Conservation (phyloP, 37 sponge, comb jelly and placozoan genomes). For the Spongilla lacustris region DNA sequence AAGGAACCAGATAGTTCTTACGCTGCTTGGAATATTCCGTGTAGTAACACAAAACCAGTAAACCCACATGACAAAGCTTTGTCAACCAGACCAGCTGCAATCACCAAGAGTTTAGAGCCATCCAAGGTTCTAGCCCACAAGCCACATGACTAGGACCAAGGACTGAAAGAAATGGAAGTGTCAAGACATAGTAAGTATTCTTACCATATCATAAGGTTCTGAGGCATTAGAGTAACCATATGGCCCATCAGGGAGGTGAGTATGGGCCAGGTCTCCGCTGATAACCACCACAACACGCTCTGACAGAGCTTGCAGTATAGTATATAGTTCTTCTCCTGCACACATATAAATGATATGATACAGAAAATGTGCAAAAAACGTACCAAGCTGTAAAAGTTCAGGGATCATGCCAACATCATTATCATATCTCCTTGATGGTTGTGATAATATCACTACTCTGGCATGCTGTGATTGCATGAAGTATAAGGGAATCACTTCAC, state of each 20-base stretch:
- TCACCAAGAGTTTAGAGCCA: constrained; percentile 28
- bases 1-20: background rate
- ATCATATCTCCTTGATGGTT: constrained; percentile 73
- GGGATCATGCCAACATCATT: constrained; percentile 70
- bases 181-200: too few relatives aligned
- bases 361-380: background rate
- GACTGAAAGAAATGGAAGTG: background rate
- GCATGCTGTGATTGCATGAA: constrained; percentile 30
- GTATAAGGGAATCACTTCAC: constrained; percentile 79
- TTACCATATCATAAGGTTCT: constrained; percentile 76
- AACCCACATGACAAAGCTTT: constrained; percentile 79
- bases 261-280: constrained; percentile 81
- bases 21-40: constrained; percentile 61
- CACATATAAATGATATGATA: background rate
- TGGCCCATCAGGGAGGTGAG: constrained; percentile 68
- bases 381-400: constrained; percentile 61
- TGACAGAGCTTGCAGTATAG: constrained; percentile 13
- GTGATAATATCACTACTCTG: constrained; percentile 53
- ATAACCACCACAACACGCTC: constrained; percentile 61
- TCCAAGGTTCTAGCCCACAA: constrained; percentile 48
- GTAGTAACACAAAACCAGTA: constrained; percentile 81
- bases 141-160: constrained; percentile 47
- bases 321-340: constrained; percentile 31
- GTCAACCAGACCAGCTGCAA: constrained; percentile 70
- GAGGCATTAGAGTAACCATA: constrained; percentile 82